phyloP scores from a whole-genome alignment of 2,888 invertebrate genomes.

The Slavum lentiscoides region DNA sequence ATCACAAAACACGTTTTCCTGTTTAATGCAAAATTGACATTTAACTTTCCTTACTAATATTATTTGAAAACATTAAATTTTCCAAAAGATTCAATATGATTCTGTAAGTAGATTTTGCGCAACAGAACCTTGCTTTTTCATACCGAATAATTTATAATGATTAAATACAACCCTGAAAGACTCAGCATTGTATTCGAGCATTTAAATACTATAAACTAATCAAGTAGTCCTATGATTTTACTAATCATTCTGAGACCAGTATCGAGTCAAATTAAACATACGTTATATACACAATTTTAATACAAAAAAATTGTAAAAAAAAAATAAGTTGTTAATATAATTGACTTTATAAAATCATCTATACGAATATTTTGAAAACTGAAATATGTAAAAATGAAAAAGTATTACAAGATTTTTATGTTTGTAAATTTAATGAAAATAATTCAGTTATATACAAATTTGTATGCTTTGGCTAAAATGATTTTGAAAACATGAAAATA shows the following conservation, averaged over 20 bases:
- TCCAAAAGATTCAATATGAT: neutral
- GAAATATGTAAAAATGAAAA: neutral
- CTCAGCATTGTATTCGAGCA: neutral
- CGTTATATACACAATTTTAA: neutral
- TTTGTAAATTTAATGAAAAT: neutral
- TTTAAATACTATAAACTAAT: neutral
- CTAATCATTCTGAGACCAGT: neutral
- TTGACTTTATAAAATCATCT: too few relatives aligned
- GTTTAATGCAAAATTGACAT: neutral
- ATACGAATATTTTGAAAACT: neutral
- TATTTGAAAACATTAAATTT: neutral
- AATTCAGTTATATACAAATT: neutral
- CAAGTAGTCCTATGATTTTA: neutral
- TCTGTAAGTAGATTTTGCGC: neutral
- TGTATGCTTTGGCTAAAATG: neutral
- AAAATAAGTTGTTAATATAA: too few relatives aligned
- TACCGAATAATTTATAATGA: neutral
- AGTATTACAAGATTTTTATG: neutral
- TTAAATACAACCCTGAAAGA: neutral
- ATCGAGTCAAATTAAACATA: neutral
- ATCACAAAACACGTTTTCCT: neutral
- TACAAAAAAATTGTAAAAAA: neutral
- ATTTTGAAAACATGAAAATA: too few relatives aligned
- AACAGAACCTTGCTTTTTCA: neutral
- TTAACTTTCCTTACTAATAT: neutral